Conservation (phyloP, 2,797 vertebrate species). For the Galago senegalensis region DNA sequence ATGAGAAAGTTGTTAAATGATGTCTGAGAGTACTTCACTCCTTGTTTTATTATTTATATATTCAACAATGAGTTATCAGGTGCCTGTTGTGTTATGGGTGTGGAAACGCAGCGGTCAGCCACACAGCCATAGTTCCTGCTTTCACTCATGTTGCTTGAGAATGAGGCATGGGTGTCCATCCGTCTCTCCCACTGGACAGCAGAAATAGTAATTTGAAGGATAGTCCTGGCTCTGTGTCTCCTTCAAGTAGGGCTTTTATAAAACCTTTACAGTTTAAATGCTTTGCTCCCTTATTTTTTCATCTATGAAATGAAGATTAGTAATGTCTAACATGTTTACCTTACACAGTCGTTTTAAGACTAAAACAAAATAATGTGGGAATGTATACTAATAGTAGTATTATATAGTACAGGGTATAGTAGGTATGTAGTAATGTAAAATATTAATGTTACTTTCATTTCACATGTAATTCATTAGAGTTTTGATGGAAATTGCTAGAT, state of each 20-base stretch:
- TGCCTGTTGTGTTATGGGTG: neutral
- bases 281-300: neutral
- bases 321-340: neutral
- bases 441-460: slow-evolving; percentile 5
- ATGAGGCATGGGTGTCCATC: neutral
- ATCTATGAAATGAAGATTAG: neutral
- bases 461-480: neutral
- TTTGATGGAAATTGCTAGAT: slow-evolving; percentile 20
- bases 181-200: neutral
- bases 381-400: neutral
- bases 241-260: neutral
- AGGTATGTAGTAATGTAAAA: neutral
- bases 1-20: neutral
- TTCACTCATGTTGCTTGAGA: neutral
- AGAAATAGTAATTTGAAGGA: neutral
- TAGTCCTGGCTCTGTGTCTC: neutral
- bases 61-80: neutral
- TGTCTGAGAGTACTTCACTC: neutral
- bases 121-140: neutral
- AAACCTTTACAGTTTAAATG: neutral
- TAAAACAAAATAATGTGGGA: neutral
- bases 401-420: neutral
- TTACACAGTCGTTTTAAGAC: neutral
- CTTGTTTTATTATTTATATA: neutral
- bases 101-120: neutral